Conservation (phyloP, 2,113 vertebrate genomes). For the human (Homo sapiens) region GRCh38 chrX:141160501-141161000, state of each 20-base stretch:
- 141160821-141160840: not conserved
- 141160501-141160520: not conserved
- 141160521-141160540: not conserved
- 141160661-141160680: conserved; percentile 29
- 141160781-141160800: not conserved
- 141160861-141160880: not conserved
- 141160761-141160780: not conserved
- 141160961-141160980: too few species aligned
- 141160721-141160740: not conserved
- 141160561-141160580: conserved; percentile 37
- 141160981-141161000: too few species aligned
- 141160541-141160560: not conserved
- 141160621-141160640: not conserved
- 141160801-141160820: not conserved
- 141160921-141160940: too few species aligned
- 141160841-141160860: conserved; percentile 25
- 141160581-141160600: not conserved
- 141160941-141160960: too few species aligned
- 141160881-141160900: not conserved
- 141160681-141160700: not conserved
- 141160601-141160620: not conserved
- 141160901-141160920: conserved; percentile 47
- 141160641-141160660: conserved; percentile 22
- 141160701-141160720: not conserved
- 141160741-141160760: not conserved